Evolutionary conservation across 1,140 invertebrate genomes (phyloP).

Genomic region (Lineus longissimus): DNA sequence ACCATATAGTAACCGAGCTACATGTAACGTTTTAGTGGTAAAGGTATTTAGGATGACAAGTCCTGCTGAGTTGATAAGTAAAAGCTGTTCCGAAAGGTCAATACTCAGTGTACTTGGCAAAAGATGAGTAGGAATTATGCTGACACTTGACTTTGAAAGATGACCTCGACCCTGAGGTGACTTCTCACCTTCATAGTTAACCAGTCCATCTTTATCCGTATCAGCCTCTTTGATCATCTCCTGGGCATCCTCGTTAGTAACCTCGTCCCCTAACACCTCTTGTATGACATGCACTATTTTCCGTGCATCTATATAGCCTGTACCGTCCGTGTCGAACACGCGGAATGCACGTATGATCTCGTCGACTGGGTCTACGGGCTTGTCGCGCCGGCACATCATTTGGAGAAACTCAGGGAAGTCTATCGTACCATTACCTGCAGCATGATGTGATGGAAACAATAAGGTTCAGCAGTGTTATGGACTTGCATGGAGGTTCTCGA

Average conservation of each 20-base stretch:
- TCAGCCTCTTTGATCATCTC: constrained; percentile 92
- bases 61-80: too few species aligned
- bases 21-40: too few species aligned
- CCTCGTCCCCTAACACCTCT: constrained; percentile 77
- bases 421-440: constrained; percentile 90
- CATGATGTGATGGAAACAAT: too few species aligned
- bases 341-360: constrained; percentile 75
- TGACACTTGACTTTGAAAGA: too few species aligned
- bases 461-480: too few species aligned
- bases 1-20: too few species aligned
- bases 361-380: constrained; percentile 97
- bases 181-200: constrained; percentile 48
- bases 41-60: too few species aligned
- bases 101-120: too few species aligned
- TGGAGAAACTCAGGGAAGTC: constrained; percentile 91
- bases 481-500: too few species aligned
- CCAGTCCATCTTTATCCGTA: constrained; percentile 70
- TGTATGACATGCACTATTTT: constrained; percentile 91
- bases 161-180: neutral
- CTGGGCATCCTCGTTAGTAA: constrained; percentile 86
- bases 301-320: constrained; percentile 82
- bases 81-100: too few species aligned
- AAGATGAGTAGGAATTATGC: neutral
- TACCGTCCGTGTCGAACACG: constrained; percentile 89
- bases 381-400: constrained; percentile 98